Conservation (phyloP, 2,113 vertebrate species). For the Vanacampus margaritifer region DNA sequence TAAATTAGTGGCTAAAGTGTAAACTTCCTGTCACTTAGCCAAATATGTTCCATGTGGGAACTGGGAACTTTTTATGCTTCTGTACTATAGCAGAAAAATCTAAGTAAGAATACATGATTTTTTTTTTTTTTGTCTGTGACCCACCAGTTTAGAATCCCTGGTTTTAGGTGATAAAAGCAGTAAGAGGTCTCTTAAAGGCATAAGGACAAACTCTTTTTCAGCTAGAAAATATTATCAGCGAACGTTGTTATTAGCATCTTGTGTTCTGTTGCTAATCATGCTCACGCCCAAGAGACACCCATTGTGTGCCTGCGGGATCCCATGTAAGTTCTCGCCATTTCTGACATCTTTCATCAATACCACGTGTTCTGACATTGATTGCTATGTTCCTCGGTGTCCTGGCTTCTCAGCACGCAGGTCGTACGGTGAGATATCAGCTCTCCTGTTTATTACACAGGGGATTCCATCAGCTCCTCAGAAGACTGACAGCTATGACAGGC, state of each 20-base stretch:
- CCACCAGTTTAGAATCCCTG: too few relatives aligned
- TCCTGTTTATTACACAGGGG: constrained; percentile 61
- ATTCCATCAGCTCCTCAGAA: constrained; percentile 46
- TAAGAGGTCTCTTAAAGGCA: not conserved
- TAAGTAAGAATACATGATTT: too few relatives aligned
- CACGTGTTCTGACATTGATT: constrained; percentile 71
- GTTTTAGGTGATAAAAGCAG: not conserved
- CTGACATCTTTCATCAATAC: constrained; percentile 67
- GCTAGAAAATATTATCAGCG: constrained; percentile 3
- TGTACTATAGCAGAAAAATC: too few relatives aligned
- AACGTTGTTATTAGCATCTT: constrained; percentile 16
- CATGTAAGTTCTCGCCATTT: constrained; percentile 56
- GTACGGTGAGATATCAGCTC: constrained; percentile 48
- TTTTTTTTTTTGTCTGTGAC: too few relatives aligned
- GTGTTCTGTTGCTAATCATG: constrained; percentile 48
- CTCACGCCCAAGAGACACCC: constrained; percentile 50
- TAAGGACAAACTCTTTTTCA: constrained; percentile 2
- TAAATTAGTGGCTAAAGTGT: too few relatives aligned
- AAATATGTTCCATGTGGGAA: too few relatives aligned
- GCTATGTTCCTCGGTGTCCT: constrained; percentile 56
- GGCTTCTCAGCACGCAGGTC: constrained; percentile 55
- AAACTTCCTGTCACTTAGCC: too few relatives aligned
- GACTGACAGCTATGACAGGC: constrained; percentile 67
- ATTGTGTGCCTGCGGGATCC: constrained; percentile 54
- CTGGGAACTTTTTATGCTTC: too few relatives aligned